Base-by-base conservation (phyloP, 2,113 vertebrate genomes). In the Callorhinus ursinus region DNA sequence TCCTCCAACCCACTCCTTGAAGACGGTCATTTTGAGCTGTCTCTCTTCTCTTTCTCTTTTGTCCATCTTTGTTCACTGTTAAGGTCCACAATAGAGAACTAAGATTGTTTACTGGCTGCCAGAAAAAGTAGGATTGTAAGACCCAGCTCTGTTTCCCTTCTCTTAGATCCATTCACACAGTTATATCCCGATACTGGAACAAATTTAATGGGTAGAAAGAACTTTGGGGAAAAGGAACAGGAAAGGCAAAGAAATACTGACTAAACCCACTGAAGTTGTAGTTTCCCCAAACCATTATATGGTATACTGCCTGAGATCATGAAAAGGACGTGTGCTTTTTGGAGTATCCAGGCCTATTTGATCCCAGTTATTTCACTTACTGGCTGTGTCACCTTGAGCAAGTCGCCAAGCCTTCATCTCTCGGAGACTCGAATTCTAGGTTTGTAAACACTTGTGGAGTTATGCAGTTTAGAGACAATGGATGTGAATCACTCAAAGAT, bases 91-190 rank as follows among this genome's bases (percentile, higher is more conserved):
- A 80, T 31, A 79, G 65, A 92, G 42, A 94, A 67, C 80, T 63
- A 61, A 39, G 71, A n/a, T 16, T 12, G 15, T 77, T 82, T 49
- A 51, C 61, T 69, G 76, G 79, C 19, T 87, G 39, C 57, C 67
- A 71, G 85, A 87, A 92, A 82, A 94, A 24, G 76, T 59, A 89
- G 63, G 57, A 77, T 33, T 65, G 7, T 84, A 91, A 88, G 57
- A 69, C 31, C 15, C 36, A 63, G 36, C 81, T 84, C 59, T 46
- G 31, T 1, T 22, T 53, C 28, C 31, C 4, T 55, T 57, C 28
- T 51, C 49, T 65, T 65, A 90, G 79, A 36, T 53, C 46, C 22
- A 67, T 39, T 72, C 33, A 76, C 22, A 61, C 7, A 21, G 28
- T 33, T 81, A 88, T 76, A 71, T 85, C n/a, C 18, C 26, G 10